These are phyloP conservation scores for Coptodon bakossiorum DNA, from an alignment of 2,113 vertebrate genomes.

Conservation along the genomic window DNA sequence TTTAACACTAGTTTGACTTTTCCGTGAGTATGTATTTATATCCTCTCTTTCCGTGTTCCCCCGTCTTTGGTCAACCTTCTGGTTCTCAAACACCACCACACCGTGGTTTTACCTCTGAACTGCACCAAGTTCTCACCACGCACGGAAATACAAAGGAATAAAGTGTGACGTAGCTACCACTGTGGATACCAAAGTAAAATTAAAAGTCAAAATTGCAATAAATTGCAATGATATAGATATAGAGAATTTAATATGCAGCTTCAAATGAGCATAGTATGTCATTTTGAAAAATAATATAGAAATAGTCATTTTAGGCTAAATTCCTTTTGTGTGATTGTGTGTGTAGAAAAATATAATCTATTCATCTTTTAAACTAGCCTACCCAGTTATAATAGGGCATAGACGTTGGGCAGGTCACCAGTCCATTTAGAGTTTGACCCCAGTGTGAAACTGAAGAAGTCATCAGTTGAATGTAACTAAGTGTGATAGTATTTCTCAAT, in stretches of 20 bases:
- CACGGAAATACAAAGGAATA: not conserved
- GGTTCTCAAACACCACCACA: not conserved
- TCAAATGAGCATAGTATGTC: not conserved
- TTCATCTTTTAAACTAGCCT: not conserved
- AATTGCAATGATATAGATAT: not conserved
- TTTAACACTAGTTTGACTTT: not conserved
- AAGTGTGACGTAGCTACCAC: not conserved
- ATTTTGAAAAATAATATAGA: not conserved
- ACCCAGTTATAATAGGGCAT: not conserved
- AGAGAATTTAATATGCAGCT: not conserved
- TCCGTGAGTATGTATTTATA: not conserved
- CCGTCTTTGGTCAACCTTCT: not conserved
- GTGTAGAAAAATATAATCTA: not conserved
- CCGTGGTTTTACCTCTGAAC: not conserved
- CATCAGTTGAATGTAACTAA: not conserved
- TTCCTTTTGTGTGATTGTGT: not conserved
- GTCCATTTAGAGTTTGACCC: not conserved
- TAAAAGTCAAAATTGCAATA: not conserved
- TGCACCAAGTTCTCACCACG: not conserved
- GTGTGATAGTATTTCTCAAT: not conserved
- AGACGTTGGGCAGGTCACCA: fast-evolving
- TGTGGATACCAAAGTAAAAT: not conserved
- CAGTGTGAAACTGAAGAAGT: not conserved
- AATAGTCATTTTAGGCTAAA: not conserved
- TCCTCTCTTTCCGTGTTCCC: not conserved